Base-by-base conservation (phyloP, 2,888 invertebrate species). In the Laothoe populi region DNA sequence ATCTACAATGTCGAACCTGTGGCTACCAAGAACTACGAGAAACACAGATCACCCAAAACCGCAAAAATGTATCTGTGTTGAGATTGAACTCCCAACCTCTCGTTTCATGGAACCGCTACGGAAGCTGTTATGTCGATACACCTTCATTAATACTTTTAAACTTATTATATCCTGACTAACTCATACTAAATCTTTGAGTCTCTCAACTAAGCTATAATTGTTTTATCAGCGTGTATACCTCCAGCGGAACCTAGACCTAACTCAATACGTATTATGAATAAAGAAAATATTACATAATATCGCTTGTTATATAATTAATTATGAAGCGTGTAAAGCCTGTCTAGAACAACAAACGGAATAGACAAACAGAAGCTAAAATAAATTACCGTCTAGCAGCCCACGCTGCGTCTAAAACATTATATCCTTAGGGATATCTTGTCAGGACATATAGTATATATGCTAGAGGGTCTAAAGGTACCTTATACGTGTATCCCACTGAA, bases 371-470 rank as follows among this genome's bases (percentile, higher is more conserved):
- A 63, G 64, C 66, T 64, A 64, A 64, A 69, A 72, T 71, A 71
- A 69, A 71, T 71, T 73, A 72, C 63, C 69, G 66, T 70, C 59
- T 59, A 65, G 49, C 63, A 60, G 60, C 65, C 70, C 65, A 66
- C 67, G 66, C 66, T 59, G 44, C 13, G 64, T 67, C 69, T 63
- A 64, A 38, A 42, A 35, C 60, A 58, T 38, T 49, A 45, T 58
- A 65, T 63, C 64, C 24, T 23, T 24, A 16, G 21, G 13, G 23
- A 40, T 26, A 24, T 8, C 48, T 8, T 53, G 53, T 35, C 53
- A 19, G 35, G 2, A 53, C 10, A 19, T 16, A 3, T 31, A 26
- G 7, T 24, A 31, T 16, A 44, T 44, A 19, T 44, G 19, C 8
- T 10, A 8, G 35, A 8, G 13, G 13, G n/a, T n/a, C n/a, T n/a